Percentiles rank a stretch among this genome's conserved stretches.
phyloP scores from a whole-genome alignment of 2,888 invertebrate genomes.

The Agrypnus murinus region DNA sequence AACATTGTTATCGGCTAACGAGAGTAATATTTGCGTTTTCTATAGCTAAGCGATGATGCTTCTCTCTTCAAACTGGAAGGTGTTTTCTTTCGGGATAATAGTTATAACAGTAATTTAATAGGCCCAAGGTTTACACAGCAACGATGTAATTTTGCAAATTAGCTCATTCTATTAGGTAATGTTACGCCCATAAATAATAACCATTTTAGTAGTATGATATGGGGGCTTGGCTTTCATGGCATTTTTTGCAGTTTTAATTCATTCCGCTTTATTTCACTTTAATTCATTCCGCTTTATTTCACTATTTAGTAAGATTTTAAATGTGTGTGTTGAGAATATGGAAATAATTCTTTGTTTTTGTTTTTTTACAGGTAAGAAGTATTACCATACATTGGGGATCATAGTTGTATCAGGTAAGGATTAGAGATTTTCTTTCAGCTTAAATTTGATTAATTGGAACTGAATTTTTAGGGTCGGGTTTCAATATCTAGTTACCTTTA shows the following conservation, averaged over 20 bases:
- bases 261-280: no score
- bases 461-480: no score
- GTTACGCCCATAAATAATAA: slow-evolving; percentile 17
- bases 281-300: no score
- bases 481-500: no score
- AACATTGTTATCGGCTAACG: slow-evolving; percentile 38
- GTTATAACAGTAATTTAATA: slow-evolving; percentile 27
- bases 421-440: no score
- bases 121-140: slow-evolving; percentile 2
- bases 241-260: not conserved
- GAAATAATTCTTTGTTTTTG: no score
- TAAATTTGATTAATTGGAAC: no score
- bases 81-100: slow-evolving; percentile 18
- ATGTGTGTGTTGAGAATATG: no score
- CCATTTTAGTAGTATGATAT: not conserved
- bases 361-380: no score
- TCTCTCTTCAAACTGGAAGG: slow-evolving; percentile 22
- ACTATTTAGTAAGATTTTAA: no score
- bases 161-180: slow-evolving; percentile 18
- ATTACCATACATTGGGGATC: no score
- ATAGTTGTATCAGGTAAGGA: no score
- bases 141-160: slow-evolving; percentile 28
- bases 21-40: slow-evolving; percentile 31
- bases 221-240: slow-evolving; percentile 7
- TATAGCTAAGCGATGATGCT: slow-evolving; percentile 13